Evolutionary conservation across 2,888 invertebrate genomes (phyloP), one percentile per base, ranked within the genome.

Genomic region (Brachylomia viminalis): DNA sequence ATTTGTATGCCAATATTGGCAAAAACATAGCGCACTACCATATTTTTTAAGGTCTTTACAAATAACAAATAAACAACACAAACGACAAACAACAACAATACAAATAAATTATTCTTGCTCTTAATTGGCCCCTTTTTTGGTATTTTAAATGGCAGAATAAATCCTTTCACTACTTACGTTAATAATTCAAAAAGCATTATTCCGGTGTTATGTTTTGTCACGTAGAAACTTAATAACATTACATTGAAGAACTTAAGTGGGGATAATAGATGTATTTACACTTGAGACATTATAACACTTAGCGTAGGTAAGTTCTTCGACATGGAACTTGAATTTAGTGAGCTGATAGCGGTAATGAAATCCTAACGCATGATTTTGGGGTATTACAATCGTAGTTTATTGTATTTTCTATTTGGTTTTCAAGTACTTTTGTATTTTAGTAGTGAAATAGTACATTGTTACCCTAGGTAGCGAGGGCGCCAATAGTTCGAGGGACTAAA

Each of bases 311-410:
- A 76, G 65, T 59, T 15, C 45, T 52, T 80, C 77, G 75, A 87
- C 87, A 87, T 76, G 87, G 67, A 86, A 89, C 81, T 83, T 68
- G 86, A 88, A 89, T 89, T 88, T 79, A 84, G 79, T 77, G 77
- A 85, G 84, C 78, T 77, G 80, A 84, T 85, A 75, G 74, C 62
- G 82, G 80, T 85, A 77, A 75, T 80, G 54, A 82, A 77, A 80
- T 77, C 62, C 52, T 47, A 71, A 56, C 52, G 59, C 49, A 49
- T 62, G 62, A 75, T 38, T 38, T 70, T 72, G 47, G 58, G 67
- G 70, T 74, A 68, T 72, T 75, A 74, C 58, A 74, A 56, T 45
- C 45, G 52, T 66, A 72, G 72, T 72, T 61, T 59, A 45, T 2
- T 23, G 42, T 59, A 10, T n/a, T 33, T 49, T 59, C 17, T 74